Evolutionary conservation across 2,888 invertebrate species (phyloP).

Genomic region (Dryobota labecula): DNA sequence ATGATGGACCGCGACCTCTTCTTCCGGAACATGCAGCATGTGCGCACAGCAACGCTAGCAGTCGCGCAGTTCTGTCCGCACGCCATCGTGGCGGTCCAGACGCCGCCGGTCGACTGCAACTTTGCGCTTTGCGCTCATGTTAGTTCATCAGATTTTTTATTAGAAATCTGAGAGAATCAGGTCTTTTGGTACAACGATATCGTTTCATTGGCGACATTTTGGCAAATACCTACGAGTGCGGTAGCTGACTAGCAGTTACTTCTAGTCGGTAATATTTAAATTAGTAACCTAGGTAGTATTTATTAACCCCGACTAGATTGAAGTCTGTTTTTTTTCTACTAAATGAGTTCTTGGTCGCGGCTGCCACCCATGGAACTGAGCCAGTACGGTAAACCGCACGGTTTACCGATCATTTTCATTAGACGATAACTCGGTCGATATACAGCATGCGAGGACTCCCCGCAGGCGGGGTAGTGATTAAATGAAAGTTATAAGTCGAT

Average conservation of each 20-base stretch:
- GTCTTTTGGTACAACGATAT: neutral
- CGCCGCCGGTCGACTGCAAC: constrained; percentile 86
- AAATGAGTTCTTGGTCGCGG: neutral
- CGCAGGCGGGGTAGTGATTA: too few relatives aligned
- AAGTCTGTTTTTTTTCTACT: neutral
- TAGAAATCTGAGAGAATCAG: neutral
- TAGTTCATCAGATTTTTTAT: constrained; percentile 60
- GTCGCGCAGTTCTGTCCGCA: constrained; percentile 82
- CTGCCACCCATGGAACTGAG: too few relatives aligned
- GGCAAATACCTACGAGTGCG: neutral
- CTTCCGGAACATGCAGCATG: constrained; percentile 81
- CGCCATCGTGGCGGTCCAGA: constrained; percentile 83
- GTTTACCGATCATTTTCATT: neutral
- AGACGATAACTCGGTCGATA: too few relatives aligned
- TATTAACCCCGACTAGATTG: neutral
- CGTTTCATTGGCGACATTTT: neutral
- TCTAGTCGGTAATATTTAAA: neutral
- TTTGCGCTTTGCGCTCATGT: constrained; percentile 82
- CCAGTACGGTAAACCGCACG: neutral
- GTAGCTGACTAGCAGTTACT: neutral
- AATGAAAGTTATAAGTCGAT: too few relatives aligned
- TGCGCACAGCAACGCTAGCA: constrained; percentile 79
- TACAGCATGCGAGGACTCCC: too few relatives aligned
- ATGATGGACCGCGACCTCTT: constrained; percentile 81
- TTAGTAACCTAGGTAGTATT: neutral